These are phyloP conservation scores for Tortrix viridana DNA, from an alignment of 2,888 invertebrate species.

Conservation along the genomic window DNA sequence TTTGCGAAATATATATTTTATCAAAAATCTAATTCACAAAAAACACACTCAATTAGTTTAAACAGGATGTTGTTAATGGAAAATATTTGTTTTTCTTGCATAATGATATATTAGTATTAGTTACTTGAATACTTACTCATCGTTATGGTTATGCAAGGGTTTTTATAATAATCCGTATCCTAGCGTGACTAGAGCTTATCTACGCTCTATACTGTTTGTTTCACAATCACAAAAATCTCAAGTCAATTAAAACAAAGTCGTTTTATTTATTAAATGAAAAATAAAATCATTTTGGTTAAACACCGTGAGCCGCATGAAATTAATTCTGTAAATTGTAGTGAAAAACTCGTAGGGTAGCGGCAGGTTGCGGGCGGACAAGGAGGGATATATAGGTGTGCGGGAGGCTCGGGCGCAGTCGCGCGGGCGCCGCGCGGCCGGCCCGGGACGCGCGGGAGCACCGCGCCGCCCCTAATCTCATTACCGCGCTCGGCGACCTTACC, in stretches of 20 bases:
- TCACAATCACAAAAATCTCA: too few relatives aligned
- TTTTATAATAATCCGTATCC: too few relatives aligned
- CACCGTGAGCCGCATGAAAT: slow-evolving; percentile 5
- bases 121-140: too few relatives aligned
- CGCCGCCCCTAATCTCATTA: slow-evolving; percentile 67
- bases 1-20: too few relatives aligned
- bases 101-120: too few relatives aligned
- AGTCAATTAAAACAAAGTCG: neutral
- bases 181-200: too few relatives aligned
- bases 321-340: slow-evolving; percentile 3
- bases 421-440: slow-evolving; percentile 45
- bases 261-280: neutral
- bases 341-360: slow-evolving; percentile 24
- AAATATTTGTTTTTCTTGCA: too few relatives aligned
- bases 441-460: slow-evolving; percentile 48
- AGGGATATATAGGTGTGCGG: slow-evolving; percentile 4
- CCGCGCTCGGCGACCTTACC: slow-evolving; percentile 64
- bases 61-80: too few relatives aligned
- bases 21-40: too few relatives aligned
- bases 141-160: too few relatives aligned
- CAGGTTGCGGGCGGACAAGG: slow-evolving; percentile 8
- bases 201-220: too few relatives aligned
- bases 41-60: too few relatives aligned
- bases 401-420: slow-evolving; percentile 46
- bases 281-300: neutral